Evolutionary conservation across 1,140 invertebrate species (phyloP).

Genomic region (Pseudomyrmex pallidus): DNA sequence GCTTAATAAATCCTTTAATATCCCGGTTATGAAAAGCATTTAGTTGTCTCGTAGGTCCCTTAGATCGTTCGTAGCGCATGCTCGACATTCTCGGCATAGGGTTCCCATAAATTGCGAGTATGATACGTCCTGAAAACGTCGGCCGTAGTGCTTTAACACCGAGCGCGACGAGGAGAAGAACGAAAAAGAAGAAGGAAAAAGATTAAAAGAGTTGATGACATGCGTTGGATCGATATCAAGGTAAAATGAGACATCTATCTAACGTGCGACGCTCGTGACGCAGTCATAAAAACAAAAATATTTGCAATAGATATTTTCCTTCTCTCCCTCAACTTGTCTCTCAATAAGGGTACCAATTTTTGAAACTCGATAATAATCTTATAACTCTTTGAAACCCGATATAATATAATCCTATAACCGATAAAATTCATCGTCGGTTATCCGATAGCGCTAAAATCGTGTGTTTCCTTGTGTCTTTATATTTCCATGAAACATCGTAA

Average conservation of each 20-base stretch:
- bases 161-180: constrained; percentile 34
- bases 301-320: constrained; percentile 7
- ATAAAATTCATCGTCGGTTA: constrained; percentile 47
- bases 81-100: constrained; percentile 59
- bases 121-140: constrained; percentile 63
- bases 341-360: constrained; percentile 22
- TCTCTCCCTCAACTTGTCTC: neutral
- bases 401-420: constrained; percentile 21
- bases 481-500: constrained; percentile 29
- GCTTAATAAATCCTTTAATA: constrained; percentile 60
- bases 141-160: constrained; percentile 49
- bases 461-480: neutral
- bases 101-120: constrained; percentile 61
- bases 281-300: constrained; percentile 28
- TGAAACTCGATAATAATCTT: constrained; percentile 42
- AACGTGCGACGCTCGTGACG: constrained; percentile 3
- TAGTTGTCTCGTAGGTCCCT: constrained; percentile 43
- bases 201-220: constrained; percentile 47
- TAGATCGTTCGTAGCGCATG: constrained; percentile 57
- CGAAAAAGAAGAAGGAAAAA: constrained; percentile 55
- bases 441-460: constrained; percentile 25
- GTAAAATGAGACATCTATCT: constrained; percentile 51
- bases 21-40: constrained; percentile 57
- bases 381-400: constrained; percentile 32
- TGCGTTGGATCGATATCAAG: constrained; percentile 55